Conservation (phyloP, 2,113 vertebrate genomes). For the Brachypteracias leptosomus region DNA sequence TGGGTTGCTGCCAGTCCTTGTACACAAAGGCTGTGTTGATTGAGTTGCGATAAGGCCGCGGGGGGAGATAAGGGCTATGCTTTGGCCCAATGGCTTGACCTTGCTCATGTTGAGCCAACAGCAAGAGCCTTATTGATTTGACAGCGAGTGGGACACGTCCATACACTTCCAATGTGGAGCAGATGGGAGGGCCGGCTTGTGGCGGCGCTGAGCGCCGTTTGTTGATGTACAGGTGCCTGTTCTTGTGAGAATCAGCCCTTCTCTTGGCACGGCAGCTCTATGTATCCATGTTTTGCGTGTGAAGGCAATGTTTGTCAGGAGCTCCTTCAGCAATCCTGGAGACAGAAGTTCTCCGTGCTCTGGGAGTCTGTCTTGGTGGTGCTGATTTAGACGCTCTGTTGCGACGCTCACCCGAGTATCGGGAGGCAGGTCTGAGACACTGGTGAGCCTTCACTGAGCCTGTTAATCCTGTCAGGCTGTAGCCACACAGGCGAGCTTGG, state of each 20-base stretch:
- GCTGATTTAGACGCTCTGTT: background rate
- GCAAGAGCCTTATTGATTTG: background rate
- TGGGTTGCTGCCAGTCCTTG: conserved; percentile 5
- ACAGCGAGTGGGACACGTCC: background rate
- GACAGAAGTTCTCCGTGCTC: background rate
- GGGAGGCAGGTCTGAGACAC: background rate
- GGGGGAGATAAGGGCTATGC: background rate
- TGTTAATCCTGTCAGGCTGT: conserved; percentile 26
- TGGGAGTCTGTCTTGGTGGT: background rate
- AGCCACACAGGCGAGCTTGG: conserved; percentile 1
- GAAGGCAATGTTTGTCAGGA: conserved; percentile 45
- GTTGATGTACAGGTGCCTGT: conserved; percentile 43
- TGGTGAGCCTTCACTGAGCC: background rate
- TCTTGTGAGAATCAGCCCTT: background rate
- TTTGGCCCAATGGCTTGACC: background rate
- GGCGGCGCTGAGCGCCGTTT: conserved; percentile 21
- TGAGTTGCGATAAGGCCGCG: background rate
- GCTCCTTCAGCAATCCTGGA: conserved; percentile 25
- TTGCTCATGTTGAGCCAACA: conserved; percentile 30
- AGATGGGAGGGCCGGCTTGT: conserved; percentile 43
- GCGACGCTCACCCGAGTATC: background rate
- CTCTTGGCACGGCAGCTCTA: conserved; percentile 35
- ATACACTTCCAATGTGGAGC: background rate
- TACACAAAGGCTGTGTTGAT: conserved; percentile 21
- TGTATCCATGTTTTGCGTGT: conserved; percentile 40